phyloP scores from a whole-genome alignment of 92 coral and sea anemone species.

The Zoanthus gigantus region DNA sequence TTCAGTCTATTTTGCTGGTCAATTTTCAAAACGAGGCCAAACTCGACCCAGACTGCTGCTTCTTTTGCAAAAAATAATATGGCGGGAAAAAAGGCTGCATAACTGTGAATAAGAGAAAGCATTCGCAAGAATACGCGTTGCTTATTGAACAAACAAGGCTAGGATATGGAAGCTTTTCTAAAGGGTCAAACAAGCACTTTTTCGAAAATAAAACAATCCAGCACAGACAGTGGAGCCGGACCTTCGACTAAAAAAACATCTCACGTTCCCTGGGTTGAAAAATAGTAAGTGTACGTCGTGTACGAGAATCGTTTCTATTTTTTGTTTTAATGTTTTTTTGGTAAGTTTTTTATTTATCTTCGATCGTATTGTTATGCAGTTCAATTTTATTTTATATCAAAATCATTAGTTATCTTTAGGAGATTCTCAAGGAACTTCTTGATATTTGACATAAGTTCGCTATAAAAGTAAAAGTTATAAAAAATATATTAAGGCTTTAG shows the following conservation, averaged over 20 bases:
- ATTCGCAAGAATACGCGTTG: background rate
- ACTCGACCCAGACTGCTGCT: conserved; percentile 9
- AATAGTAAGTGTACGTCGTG: conserved; percentile 84
- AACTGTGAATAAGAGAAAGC: background rate
- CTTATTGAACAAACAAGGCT: background rate
- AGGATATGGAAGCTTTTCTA: conserved; percentile 87
- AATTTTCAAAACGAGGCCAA: background rate
- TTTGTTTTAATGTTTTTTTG: background rate
- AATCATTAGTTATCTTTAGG: no score
- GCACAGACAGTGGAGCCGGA: conserved; percentile 68
- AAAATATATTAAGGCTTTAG: no score
- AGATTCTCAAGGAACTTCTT: no score
- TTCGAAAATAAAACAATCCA: conserved; percentile 73
- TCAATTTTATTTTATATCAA: no score
- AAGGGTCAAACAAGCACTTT: conserved; percentile 80
- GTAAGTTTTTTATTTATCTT: background rate
- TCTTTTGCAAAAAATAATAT: conserved; percentile 17
- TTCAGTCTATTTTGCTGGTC: background rate
- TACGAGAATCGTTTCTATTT: background rate
- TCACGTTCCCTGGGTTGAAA: conserved; percentile 96
- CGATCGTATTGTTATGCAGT: no score
- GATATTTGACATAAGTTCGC: no score
- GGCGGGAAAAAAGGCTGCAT: conserved; percentile 58
- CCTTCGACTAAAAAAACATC: conserved; percentile 68
- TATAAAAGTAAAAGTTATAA: no score